phyloP scores from a whole-genome alignment of 2,113 vertebrate genomes.

The Elephantulus edwardii region DNA sequence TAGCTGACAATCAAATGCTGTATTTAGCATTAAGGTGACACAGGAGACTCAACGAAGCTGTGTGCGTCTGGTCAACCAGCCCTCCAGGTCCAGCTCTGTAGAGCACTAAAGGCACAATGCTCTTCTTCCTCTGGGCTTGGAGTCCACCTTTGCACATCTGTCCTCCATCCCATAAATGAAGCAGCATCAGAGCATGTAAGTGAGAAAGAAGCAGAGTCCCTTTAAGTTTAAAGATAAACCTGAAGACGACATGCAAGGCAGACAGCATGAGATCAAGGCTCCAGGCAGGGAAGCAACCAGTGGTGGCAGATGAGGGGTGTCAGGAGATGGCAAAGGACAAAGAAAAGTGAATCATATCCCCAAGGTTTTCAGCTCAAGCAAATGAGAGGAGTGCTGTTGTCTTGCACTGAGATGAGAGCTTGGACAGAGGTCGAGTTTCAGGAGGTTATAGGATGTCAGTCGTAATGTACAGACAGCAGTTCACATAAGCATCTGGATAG shows the following conservation, averaged over 20 bases:
- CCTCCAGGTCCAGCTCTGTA: background rate
- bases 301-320: rapidly evolving
- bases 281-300: background rate
- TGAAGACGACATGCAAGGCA: background rate
- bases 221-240: background rate
- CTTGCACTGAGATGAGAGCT: background rate
- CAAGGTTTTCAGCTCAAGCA: background rate
- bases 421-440: background rate
- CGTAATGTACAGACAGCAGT: rapidly evolving
- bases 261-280: background rate
- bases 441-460: too few relatives aligned
- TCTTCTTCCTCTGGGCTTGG: background rate
- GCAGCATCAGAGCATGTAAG: rapidly evolving
- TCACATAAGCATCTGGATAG: background rate
- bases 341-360: background rate
- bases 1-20: too few relatives aligned
- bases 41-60: background rate
- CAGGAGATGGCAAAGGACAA: background rate
- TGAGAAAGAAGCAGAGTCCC: background rate
- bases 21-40: too few relatives aligned
- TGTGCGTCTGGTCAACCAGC: background rate
- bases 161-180: background rate
- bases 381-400: background rate
- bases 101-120: too few relatives aligned
- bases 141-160: background rate